These are phyloP conservation scores for Neotoma lepida DNA, from an alignment of 2,113 vertebrate species.

Conservation along the genomic window DNA sequence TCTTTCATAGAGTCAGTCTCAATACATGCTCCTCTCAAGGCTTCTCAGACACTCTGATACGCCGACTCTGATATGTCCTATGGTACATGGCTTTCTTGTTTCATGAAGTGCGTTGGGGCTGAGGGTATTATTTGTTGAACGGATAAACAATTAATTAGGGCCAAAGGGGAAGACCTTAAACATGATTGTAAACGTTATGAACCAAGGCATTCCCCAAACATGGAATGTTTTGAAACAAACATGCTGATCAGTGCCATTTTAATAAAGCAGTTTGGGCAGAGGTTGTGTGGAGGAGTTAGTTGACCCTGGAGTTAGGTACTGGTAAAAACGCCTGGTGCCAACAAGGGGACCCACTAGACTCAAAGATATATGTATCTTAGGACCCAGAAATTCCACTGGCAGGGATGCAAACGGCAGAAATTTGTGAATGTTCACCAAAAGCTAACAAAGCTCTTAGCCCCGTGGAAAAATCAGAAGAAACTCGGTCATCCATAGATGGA, in stretches of 20 bases:
- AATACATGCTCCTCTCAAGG: not conserved
- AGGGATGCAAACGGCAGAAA: not conserved
- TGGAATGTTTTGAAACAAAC: not conserved
- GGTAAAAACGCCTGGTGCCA: not conserved
- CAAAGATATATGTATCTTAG: not conserved
- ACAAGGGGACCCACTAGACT: not conserved
- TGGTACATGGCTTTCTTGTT: not conserved
- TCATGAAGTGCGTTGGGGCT: not conserved
- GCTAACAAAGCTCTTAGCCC: not conserved
- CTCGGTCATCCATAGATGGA: not conserved
- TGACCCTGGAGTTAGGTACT: not conserved
- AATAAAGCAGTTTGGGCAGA: not conserved
- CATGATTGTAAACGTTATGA: not conserved
- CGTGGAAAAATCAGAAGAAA: not conserved
- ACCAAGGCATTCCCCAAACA: not conserved
- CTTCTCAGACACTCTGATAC: not conserved
- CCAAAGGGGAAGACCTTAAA: slow-evolving; percentile 13
- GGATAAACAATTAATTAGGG: not conserved
- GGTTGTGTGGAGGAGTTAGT: not conserved
- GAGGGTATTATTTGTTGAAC: slow-evolving; percentile 10
- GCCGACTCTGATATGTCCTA: not conserved
- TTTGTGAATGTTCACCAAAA: not conserved
- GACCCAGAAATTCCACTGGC: not conserved
- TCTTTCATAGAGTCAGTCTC: not conserved
- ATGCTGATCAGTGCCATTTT: not conserved